Percentiles rank a stretch among this genome's conserved stretches.
Evolutionary conservation across 2,797 vertebrate species (phyloP).

Genomic region (Chiloscyllium punctatum): DNA sequence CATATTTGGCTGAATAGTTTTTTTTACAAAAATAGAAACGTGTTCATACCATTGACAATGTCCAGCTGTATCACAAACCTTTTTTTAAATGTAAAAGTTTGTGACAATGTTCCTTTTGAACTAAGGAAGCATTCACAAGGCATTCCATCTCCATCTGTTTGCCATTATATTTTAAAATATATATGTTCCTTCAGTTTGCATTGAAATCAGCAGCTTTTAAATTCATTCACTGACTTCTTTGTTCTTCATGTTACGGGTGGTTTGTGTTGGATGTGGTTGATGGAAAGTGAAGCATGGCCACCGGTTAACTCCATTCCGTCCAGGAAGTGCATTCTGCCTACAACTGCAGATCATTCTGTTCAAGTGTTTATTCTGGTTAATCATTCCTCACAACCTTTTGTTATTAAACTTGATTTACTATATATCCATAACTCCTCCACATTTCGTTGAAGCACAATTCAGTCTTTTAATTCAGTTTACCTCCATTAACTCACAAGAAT

Average conservation of each 20-base stretch:
- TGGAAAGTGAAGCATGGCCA: background rate
- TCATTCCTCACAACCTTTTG: background rate
- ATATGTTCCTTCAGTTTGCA: conserved; percentile 19
- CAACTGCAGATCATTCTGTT: background rate
- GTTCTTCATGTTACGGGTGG: conserved; percentile 19
- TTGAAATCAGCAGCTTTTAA: conserved; percentile 12
- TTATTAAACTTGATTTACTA: background rate
- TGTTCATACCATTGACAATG: background rate
- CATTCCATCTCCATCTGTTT: conserved; percentile 25
- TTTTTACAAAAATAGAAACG: background rate
- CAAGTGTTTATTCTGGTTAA: background rate
- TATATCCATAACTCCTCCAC: background rate
- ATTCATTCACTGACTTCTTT: conserved; percentile 29
- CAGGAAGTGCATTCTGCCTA: background rate
- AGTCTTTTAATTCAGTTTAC: background rate
- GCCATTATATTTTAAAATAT: conserved; percentile 19
- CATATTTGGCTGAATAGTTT: background rate
- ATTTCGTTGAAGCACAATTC: background rate
- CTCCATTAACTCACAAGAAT: background rate
- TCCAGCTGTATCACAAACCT: background rate
- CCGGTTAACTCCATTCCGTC: conserved; percentile 1
- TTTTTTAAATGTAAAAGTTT: background rate
- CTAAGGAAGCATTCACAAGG: background rate
- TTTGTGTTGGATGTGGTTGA: conserved; percentile 5
- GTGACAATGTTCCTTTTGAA: background rate